phyloP scores from a whole-genome alignment of 2,797 vertebrate species.

The Sebastes variabilis region DNA sequence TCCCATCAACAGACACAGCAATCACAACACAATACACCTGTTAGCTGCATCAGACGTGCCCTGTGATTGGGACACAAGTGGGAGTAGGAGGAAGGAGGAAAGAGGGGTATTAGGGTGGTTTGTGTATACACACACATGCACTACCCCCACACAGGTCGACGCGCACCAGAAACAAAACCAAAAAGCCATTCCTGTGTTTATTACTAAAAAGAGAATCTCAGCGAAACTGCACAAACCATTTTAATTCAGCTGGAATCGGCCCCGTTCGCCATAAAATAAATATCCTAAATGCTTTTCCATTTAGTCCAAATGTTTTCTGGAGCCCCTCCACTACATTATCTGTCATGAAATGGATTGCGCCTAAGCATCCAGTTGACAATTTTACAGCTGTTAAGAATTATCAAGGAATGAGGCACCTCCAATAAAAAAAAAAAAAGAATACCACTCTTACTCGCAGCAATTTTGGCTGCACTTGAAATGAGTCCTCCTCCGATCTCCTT shows the following conservation, averaged over 20 bases:
- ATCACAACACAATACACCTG: constrained; percentile 75
- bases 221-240: constrained; percentile 10
- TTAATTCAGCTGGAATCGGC: constrained; percentile 34
- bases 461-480: constrained; percentile 38
- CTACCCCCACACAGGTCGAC: background rate
- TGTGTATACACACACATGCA: background rate
- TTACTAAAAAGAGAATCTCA: background rate
- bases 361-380: constrained; percentile 35
- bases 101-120: constrained; percentile 11
- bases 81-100: constrained; percentile 28
- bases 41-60: constrained; percentile 54
- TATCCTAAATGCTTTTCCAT: constrained; percentile 33
- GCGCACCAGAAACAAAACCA: background rate
- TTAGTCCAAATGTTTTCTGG: constrained; percentile 34
- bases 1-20: constrained; percentile 61
- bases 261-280: constrained; percentile 20
- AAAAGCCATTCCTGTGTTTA: constrained; percentile 18
- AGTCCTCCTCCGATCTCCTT: constrained; percentile 10
- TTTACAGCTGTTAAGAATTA: constrained; percentile 50
- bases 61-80: constrained; percentile 66
- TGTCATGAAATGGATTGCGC: constrained; percentile 45
- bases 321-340: constrained; percentile 15
- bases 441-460: constrained; percentile 11
- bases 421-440: background rate
- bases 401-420: constrained; percentile 30